Evolutionary conservation across 2,888 invertebrate species (phyloP).

Genomic region (Parascotia fuliginaria): DNA sequence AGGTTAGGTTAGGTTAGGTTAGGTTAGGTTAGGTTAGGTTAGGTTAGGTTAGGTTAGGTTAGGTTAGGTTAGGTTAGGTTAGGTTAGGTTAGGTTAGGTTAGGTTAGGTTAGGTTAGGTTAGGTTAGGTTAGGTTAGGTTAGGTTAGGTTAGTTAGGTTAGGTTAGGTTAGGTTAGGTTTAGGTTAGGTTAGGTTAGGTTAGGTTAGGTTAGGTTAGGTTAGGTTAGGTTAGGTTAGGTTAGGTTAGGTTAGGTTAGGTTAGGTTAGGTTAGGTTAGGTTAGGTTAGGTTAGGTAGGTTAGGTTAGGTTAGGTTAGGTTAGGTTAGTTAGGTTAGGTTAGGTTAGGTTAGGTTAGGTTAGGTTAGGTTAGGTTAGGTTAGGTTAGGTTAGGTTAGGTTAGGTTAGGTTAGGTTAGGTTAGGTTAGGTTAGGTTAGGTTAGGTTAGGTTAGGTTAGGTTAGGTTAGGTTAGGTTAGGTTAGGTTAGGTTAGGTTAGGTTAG

Average conservation of each 20-base stretch:
- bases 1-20: conserved; percentile 25
- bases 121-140: conserved; percentile 26
- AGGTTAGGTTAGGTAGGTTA: too few relatives aligned
- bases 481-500: conserved; percentile 24
- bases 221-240: conserved; percentile 21
- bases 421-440: conserved; percentile 34
- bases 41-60: conserved; percentile 35
- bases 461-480: conserved; percentile 30
- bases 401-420: conserved; percentile 36
- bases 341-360: conserved; percentile 29
- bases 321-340: conserved; percentile 28
- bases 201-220: conserved; percentile 20
- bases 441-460: conserved; percentile 32
- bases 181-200: conserved; percentile 37
- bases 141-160: conserved; percentile 24
- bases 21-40: conserved; percentile 37
- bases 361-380: conserved; percentile 31
- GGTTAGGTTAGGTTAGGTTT: conserved; percentile 35
- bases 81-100: conserved; percentile 27
- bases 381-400: conserved; percentile 28
- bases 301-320: conserved; percentile 25
- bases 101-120: conserved; percentile 28
- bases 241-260: conserved; percentile 25
- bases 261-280: conserved; percentile 20
- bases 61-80: conserved; percentile 30